phyloP scores from a whole-genome alignment of 2,113 vertebrate genomes.

The Grammomys dolichurus region DNA sequence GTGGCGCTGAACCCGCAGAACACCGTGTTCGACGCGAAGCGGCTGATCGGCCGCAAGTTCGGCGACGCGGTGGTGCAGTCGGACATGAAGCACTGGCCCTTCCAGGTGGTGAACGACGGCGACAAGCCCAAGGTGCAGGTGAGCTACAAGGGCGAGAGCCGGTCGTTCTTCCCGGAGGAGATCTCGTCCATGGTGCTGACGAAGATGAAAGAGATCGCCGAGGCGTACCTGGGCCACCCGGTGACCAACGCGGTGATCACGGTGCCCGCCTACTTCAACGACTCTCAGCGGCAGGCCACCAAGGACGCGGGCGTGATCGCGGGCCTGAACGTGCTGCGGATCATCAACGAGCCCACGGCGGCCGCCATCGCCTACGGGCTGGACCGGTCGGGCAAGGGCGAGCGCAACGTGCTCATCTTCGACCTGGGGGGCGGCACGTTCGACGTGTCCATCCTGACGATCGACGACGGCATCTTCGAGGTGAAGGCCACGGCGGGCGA shows the following conservation, averaged over 20 bases:
- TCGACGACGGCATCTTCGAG: conserved; percentile 96
- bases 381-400: conserved; percentile 90
- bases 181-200: conserved; percentile 96
- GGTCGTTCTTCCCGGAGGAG: conserved; percentile 92
- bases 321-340: conserved; percentile 93
- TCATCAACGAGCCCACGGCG: conserved; percentile 96
- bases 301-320: conserved; percentile 94
- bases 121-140: conserved; percentile 94
- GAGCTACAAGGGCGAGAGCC: conserved; percentile 94
- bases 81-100: conserved; percentile 97
- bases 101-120: conserved; percentile 92
- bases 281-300: conserved; percentile 95
- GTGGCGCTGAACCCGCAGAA: conserved; percentile 96
- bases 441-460: conserved; percentile 95
- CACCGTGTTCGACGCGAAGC: conserved; percentile 96
- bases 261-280: conserved; percentile 95
- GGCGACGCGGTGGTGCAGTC: conserved; percentile 94
- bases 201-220: conserved; percentile 96
- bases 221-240: conserved; percentile 94
- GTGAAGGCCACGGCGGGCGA: conserved; percentile 95
- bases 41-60: conserved; percentile 93
- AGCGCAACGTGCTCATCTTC: conserved; percentile 95
- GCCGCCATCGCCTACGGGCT: conserved; percentile 95
- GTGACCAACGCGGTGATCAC: conserved; percentile 94
- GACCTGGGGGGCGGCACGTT: conserved; percentile 96